Percentiles rank a stretch among this genome's conserved stretches.
phyloP scores from a whole-genome alignment of 2,888 invertebrate species.

The Sphinx pinastri region DNA sequence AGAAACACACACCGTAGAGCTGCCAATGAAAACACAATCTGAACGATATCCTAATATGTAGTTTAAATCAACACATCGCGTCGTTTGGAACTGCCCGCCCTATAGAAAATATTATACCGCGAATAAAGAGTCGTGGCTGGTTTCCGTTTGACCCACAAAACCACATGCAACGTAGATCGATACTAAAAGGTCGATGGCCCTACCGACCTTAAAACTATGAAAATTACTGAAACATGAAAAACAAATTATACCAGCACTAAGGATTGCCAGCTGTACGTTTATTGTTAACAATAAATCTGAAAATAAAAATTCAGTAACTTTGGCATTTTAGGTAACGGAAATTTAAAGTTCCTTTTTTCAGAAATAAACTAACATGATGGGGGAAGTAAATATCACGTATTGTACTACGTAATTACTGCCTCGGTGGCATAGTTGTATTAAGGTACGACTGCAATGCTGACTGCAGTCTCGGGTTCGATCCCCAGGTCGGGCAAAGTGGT shows the following conservation, averaged over 20 bases:
- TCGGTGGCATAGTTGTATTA: too few species aligned
- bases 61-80: background rate
- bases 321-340: too few species aligned
- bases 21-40: background rate
- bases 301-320: too few species aligned
- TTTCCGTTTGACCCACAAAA: conserved; percentile 63
- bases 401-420: too few species aligned
- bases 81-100: background rate
- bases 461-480: too few species aligned
- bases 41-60: too few species aligned
- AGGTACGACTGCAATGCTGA: too few species aligned
- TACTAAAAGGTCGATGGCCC: conserved; percentile 61
- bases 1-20: background rate
- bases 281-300: background rate
- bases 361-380: too few species aligned
- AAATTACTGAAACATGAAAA: conserved; percentile 14
- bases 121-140: conserved; percentile 37
- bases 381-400: too few species aligned
- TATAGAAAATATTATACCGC: background rate
- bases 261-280: background rate
- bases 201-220: conserved; percentile 32
- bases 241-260: background rate
- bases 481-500: too few species aligned
- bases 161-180: conserved; percentile 51
- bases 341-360: too few species aligned